phyloP scores from a whole-genome alignment of 2,888 invertebrate genomes.

The Cyaniris semiargus region DNA sequence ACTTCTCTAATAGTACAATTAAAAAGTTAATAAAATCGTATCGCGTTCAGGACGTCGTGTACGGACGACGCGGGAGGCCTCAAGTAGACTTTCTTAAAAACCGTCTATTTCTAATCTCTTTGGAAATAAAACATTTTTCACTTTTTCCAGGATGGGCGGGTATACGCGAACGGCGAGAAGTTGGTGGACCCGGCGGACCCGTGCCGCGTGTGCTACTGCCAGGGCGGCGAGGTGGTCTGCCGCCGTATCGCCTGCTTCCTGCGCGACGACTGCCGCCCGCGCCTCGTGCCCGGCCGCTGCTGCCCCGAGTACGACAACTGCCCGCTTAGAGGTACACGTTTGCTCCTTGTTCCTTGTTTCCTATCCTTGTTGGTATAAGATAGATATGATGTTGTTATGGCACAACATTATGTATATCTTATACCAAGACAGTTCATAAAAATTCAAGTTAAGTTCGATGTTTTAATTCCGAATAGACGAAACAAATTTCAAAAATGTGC shows the following conservation, averaged over 20 bases:
- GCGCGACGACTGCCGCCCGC: slow-evolving; percentile 87
- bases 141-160: slow-evolving; percentile 81
- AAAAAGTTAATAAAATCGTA: too few relatives aligned
- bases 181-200: slow-evolving; percentile 86
- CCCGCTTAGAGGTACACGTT: slow-evolving; percentile 81
- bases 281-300: slow-evolving; percentile 86
- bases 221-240: slow-evolving; percentile 89
- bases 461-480: too few relatives aligned
- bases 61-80: neutral
- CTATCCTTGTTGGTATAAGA: too few relatives aligned
- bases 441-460: too few relatives aligned
- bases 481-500: too few relatives aligned
- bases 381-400: neutral
- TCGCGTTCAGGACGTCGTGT: neutral
- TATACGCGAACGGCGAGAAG: slow-evolving; percentile 88
- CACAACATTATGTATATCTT: too few relatives aligned
- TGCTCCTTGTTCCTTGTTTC: too few relatives aligned
- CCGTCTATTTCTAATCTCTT: neutral
- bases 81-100: neutral
- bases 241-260: slow-evolving; percentile 88
- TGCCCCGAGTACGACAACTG: slow-evolving; percentile 92
- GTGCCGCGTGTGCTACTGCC: slow-evolving; percentile 90
- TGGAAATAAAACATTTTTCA: neutral
- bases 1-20: too few relatives aligned
- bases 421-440: too few relatives aligned